These are phyloP conservation scores for Austrofundulus limnaeus DNA, from an alignment of 2,113 vertebrate species.

Conservation along the genomic window DNA sequence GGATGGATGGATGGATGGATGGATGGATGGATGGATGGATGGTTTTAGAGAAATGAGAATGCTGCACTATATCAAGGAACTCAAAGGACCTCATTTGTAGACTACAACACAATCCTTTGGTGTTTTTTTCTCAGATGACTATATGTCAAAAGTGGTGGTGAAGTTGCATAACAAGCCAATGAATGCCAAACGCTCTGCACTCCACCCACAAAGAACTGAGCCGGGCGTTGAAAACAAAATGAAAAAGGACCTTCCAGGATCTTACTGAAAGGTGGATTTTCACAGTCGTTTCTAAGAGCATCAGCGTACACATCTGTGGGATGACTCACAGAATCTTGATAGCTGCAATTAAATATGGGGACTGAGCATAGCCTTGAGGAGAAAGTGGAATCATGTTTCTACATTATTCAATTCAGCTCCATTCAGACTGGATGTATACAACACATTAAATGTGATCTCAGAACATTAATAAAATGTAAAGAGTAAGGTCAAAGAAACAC, in stretches of 20 bases:
- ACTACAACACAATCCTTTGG: constrained; percentile 30
- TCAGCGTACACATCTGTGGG: constrained; percentile 28
- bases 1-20: no score
- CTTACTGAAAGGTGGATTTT: constrained; percentile 30
- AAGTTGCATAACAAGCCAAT: constrained; percentile 20
- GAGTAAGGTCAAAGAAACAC: not conserved
- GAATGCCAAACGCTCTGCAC: constrained; percentile 40
- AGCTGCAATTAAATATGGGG: constrained; percentile 18
- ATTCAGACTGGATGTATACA: not conserved
- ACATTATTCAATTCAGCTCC: not conserved
- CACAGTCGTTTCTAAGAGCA: constrained; percentile 35
- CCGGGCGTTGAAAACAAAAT: constrained; percentile 24
- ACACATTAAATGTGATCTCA: not conserved
- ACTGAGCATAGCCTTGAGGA: not conserved
- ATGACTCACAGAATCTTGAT: constrained; percentile 43
- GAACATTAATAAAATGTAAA: not conserved
- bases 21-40: no score
- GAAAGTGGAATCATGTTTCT: not conserved
- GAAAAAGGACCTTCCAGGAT: constrained; percentile 10
- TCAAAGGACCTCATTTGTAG: constrained; percentile 44
- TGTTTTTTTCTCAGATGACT: constrained; percentile 45
- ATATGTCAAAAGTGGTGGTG: constrained; percentile 36
- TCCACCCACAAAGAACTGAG: constrained; percentile 31
- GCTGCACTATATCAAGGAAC: constrained; percentile 27
- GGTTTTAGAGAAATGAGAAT: no score